Base-by-base conservation (phyloP, 2,113 vertebrate genomes). In the Ia io region DNA sequence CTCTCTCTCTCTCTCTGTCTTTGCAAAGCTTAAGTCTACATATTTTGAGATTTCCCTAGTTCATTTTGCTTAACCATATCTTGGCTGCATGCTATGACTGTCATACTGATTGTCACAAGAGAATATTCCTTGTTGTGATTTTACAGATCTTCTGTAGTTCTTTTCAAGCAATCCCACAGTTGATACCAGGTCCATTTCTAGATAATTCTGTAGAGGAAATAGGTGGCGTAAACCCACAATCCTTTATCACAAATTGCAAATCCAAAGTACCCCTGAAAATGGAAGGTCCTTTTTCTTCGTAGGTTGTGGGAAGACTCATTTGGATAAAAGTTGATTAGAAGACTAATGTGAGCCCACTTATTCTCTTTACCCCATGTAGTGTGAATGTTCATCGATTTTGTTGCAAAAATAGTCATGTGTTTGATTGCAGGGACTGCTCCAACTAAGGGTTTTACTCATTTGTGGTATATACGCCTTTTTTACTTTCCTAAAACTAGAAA, bases 21-120 rank as follows among this genome's bases (percentile, higher is more conserved):
- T 8, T 44, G 11, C 5, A 71, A 51, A 84, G 59, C 25, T 44
- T 69, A 71, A 14, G 6, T 70, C 2, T 35, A 20, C 22, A 25
- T 77, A 88, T 91, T 93, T 86, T 63, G 69, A 87, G 32, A 77
- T 61, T 95, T 67, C 61, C 12, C 32, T 30, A 51, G 32, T 94
- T 65, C 3, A 37, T 83, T 76, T 78, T 76, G 32, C 83, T 61
- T 79, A 53, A 32, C 17, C 22, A 0, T 23, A 42, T 61, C 42
- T 42, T 88, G 25, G 42, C 25, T 65, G 18, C 16, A 20, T 16
- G 13, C 11, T 86, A 37, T 28, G 78, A 51, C 40, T 25, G 1
- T 53, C 40, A 40, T 1, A 14, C 12, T 44, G 28, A 56, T 51
- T 17, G 3, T 74, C 35, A 22, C 3, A 17, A 35, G 18, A 67